Evolutionary conservation across 2,113 vertebrate species (phyloP), one percentile per base, ranked within the genome.

Genomic region (Stegastes partitus): DNA sequence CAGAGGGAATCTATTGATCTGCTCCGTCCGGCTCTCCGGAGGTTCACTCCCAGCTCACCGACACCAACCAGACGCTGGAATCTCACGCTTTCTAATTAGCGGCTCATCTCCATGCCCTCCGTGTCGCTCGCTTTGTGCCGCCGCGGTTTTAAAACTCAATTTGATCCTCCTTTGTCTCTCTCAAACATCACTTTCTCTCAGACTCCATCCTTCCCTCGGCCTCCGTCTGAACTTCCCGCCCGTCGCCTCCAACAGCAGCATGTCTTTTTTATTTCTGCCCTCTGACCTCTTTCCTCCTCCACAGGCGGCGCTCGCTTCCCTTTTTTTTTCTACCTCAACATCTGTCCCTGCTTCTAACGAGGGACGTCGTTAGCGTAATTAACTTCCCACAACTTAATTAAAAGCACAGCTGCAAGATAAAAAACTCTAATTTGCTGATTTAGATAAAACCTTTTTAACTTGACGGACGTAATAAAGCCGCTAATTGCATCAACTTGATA

Each of bases 71-170:
- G 72, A 15, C 34, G 6, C 63, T 71, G 71, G 87, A 89, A 89
- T 82, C 75, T 75, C 74, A 59, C 87, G 83, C 73, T 79, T 78
- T 84, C 87, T 90, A 90, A 92, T 92, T 87, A 89, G 47, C 11
- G 26, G 73, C 51, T 51, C 18, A 8, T 47, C 73, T 64, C 50
- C 3, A 10, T 25, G 9, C 53, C 56, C 61, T 47, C 47, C 5
- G 4, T 53, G 22, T 54, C 62, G 23, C 44, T 31, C 4, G 49
- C 23, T 59, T 39, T 67, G 31, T 42, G 34, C 16, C 37, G 5
- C 37, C 61, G 68, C 76, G 31, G 83, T 81, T 74, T 37, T 72
- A 65, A 25, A 22, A 63, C 70, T 81, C 81, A 67, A 68, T 84
- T 79, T 22, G 42, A 83, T 68, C 39, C 26, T 5, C 25, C 70